Percentiles rank a stretch among this genome's conserved stretches.
These are phyloP conservation scores for Drosophila formosana DNA, from an alignment of 2,888 invertebrate species.

Conservation along the genomic window DNA sequence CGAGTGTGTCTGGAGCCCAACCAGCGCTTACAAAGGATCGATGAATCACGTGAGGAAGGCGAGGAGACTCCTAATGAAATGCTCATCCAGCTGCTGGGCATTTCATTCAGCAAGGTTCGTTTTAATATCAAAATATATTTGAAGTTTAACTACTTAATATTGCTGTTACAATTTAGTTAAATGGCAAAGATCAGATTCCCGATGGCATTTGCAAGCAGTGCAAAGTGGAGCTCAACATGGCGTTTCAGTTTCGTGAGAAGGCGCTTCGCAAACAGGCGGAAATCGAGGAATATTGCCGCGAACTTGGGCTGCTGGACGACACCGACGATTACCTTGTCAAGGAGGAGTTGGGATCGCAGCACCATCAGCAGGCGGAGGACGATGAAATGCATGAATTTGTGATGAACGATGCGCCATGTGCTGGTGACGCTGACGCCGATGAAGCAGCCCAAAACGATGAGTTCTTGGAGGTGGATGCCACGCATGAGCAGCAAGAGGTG, in stretches of 20 bases:
- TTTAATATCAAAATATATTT: background rate
- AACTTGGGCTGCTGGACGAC: slow-evolving; percentile 59
- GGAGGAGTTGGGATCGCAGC: slow-evolving; percentile 56
- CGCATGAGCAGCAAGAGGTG: slow-evolving; percentile 57
- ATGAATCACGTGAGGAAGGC: slow-evolving; percentile 74
- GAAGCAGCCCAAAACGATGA: slow-evolving; percentile 52
- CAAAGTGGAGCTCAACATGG: slow-evolving; percentile 82
- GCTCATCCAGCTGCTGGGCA: slow-evolving; percentile 78
- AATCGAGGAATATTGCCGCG: slow-evolving; percentile 72
- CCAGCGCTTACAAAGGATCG: slow-evolving; percentile 77
- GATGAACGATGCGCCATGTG: slow-evolving; percentile 45
- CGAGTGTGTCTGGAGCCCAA: slow-evolving; percentile 80
- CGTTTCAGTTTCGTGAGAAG: slow-evolving; percentile 81
- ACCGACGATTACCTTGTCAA: slow-evolving; percentile 63
- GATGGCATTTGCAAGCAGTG: slow-evolving; percentile 81
- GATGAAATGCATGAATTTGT: slow-evolving; percentile 58
- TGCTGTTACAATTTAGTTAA: slow-evolving; percentile 38
- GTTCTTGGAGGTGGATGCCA: slow-evolving; percentile 57
- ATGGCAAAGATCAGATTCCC: slow-evolving; percentile 72
- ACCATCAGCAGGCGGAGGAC: slow-evolving; percentile 47
- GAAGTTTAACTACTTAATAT: background rate
- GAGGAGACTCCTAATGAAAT: slow-evolving; percentile 82
- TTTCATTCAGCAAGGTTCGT: slow-evolving; percentile 69
- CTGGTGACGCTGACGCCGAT: slow-evolving; percentile 20
- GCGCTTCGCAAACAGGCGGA: slow-evolving; percentile 78